Percentiles rank a stretch among this genome's conserved stretches.
Conservation (phyloP, 2,888 invertebrate genomes). For the Nesidiocoris tenuis region DNA sequence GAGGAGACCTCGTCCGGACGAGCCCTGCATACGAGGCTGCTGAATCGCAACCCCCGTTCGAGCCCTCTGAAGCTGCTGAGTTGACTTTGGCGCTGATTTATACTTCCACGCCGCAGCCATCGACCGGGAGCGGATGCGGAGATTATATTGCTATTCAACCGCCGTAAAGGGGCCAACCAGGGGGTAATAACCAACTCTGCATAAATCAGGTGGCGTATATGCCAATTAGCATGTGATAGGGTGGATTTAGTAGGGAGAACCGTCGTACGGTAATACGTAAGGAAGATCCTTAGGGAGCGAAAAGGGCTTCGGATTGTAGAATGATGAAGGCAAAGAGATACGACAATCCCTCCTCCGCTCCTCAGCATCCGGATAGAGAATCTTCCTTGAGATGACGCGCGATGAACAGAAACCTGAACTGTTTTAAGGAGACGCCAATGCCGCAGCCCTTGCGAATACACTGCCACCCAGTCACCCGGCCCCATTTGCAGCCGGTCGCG, state of each 20-base stretch:
- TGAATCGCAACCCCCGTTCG: too few relatives aligned
- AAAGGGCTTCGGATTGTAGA: not conserved
- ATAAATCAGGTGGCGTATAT: constrained; percentile 43
- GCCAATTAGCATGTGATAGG: constrained; percentile 45
- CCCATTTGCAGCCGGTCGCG: constrained; percentile 7
- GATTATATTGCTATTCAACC: constrained; percentile 40
- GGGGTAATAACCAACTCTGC: constrained; percentile 42
- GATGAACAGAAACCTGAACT: constrained; percentile 38
- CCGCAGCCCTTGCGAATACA: not conserved
- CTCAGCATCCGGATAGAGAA: too few relatives aligned
- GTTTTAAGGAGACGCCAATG: constrained; percentile 15
- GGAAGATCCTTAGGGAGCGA: constrained; percentile 1
- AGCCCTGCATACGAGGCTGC: constrained; percentile 17
- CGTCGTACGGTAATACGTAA: constrained; percentile 27
- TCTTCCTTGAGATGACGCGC: constrained; percentile 11
- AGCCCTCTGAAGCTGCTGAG: constrained; percentile 8
- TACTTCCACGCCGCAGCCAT: constrained; percentile 5
- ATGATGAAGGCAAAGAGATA: constrained; percentile 8
- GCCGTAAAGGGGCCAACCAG: constrained; percentile 29
- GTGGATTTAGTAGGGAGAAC: constrained; percentile 33
- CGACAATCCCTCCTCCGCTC: not conserved
- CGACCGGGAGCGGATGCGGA: constrained; percentile 32
- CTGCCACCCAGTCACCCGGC: not conserved
- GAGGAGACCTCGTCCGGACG: constrained; percentile 19
- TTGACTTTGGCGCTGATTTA: constrained; percentile 35